Evolutionary conservation across 2,888 invertebrate species (phyloP).

Genomic region (Metopia argyrocephala): DNA sequence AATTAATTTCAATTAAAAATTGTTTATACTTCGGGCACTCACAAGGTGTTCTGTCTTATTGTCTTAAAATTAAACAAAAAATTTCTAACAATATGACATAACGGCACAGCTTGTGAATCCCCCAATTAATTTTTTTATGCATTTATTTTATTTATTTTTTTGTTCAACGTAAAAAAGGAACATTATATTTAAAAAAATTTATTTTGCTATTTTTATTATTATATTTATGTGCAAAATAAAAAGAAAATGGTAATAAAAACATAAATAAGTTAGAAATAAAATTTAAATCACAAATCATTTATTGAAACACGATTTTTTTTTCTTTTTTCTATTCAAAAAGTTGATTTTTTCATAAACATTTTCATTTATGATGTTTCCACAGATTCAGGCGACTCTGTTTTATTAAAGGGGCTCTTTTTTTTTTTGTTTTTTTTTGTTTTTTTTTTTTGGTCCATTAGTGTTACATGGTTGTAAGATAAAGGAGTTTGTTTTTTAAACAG

Average conservation of each 20-base stretch:
- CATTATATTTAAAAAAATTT: constrained; percentile 5
- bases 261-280: neutral
- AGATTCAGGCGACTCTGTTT: constrained; percentile 75
- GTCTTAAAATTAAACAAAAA: too few relatives aligned
- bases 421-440: constrained; percentile 31
- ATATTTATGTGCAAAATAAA: too few relatives aligned
- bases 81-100: too few relatives aligned
- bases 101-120: too few relatives aligned
- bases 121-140: too few relatives aligned
- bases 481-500: neutral
- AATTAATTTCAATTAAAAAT: too few relatives aligned
- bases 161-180: too few relatives aligned
- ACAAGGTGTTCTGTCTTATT: too few relatives aligned
- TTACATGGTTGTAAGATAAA: constrained; percentile 40
- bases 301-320: constrained; percentile 72
- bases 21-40: too few relatives aligned
- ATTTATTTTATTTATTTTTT: too few relatives aligned
- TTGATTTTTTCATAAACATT: constrained; percentile 42
- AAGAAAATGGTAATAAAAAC: too few relatives aligned
- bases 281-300: constrained; percentile 76
- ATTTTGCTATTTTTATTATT: too few relatives aligned
- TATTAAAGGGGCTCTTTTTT: constrained; percentile 67
- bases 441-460: constrained; percentile 50
- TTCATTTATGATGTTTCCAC: constrained; percentile 55
- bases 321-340: constrained; percentile 56